Conservation (phyloP, 1,140 invertebrate genomes). For the Steinernema khuongi region DNA sequence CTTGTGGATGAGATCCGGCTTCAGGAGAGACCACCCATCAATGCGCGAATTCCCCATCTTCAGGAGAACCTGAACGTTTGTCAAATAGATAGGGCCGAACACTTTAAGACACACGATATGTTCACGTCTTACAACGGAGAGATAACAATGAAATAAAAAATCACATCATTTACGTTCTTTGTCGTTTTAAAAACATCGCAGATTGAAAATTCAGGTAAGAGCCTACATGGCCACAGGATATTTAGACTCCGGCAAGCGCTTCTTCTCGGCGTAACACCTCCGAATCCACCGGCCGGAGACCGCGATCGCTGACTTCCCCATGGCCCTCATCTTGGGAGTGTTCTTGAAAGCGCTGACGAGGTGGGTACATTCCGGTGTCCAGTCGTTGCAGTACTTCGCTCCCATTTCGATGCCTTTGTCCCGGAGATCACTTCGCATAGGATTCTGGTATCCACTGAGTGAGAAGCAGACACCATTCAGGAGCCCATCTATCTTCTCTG, state of each 20-base stretch:
- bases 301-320: background rate
- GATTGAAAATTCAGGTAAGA: no score
- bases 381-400: slow-evolving; percentile 4
- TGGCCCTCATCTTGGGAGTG: background rate
- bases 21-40: background rate
- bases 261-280: background rate
- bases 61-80: background rate
- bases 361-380: background rate
- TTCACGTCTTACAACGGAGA: no score
- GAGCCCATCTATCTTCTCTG: background rate
- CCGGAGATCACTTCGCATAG: background rate
- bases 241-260: background rate
- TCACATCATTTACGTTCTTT: no score
- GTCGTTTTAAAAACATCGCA: no score
- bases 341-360: slow-evolving; percentile 12
- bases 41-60: background rate
- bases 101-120: no score
- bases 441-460: background rate
- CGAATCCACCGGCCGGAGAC: background rate
- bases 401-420: background rate
- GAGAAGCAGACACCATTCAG: background rate
- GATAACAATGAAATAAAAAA: no score
- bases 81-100: no score
- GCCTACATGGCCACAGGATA: background rate
- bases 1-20: background rate